These are phyloP conservation scores for Mixornis gularis DNA, from an alignment of 2,113 vertebrate genomes.

Conservation along the genomic window DNA sequence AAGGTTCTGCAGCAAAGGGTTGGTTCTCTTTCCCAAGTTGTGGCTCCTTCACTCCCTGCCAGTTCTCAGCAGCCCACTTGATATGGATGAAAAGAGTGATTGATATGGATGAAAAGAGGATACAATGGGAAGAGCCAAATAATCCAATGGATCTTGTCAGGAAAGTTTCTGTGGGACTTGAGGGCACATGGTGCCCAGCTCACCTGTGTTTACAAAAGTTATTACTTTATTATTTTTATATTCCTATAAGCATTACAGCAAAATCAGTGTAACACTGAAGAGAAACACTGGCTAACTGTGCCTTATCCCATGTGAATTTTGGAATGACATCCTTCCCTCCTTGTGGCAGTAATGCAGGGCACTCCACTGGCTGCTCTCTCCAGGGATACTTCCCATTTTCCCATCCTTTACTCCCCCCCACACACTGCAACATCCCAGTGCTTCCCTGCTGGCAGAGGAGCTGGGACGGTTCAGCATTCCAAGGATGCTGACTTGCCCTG, in stretches of 20 bases:
- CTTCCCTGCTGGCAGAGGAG: not conserved
- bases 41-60: not conserved
- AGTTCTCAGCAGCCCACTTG: not conserved
- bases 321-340: not conserved
- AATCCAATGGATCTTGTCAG: not conserved
- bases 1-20: not conserved
- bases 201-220: not conserved
- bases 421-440: not conserved
- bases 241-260: not conserved
- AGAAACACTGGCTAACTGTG: not conserved
- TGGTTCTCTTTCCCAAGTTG: not conserved
- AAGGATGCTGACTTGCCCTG: not conserved
- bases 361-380: not conserved
- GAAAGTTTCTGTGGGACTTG: not conserved
- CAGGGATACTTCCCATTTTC: not conserved
- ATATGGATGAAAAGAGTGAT: not conserved
- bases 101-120: not conserved
- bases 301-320: not conserved
- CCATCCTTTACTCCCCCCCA: not conserved
- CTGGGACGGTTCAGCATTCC: not conserved
- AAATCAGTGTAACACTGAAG: not conserved
- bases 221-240: not conserved
- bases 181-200: not conserved
- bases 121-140: not conserved
- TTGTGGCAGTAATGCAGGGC: not conserved